Evolutionary conservation across 1,140 invertebrate genomes (phyloP), one percentile per base, ranked within the genome.

Genomic region (Leptestheria dahalacensis): DNA sequence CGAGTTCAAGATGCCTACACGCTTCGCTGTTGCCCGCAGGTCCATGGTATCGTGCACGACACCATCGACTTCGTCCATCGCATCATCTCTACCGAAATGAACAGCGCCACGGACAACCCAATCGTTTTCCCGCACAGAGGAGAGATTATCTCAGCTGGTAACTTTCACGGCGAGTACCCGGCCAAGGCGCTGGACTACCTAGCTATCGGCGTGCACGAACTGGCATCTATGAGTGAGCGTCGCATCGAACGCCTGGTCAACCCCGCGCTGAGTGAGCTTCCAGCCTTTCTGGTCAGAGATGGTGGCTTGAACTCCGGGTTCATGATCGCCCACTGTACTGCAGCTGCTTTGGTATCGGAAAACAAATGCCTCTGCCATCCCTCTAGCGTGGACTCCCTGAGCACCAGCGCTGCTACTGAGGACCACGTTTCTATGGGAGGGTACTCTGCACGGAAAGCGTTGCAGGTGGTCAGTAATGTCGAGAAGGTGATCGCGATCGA

Each of bases 401-500:
- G 81, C 54, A 86, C 84, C 0, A 83, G 81, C 67, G 84, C 82
- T 15, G 82, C 81, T 25, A 82, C 82, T n/a, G 84, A 86, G 71
- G 84, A 86, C 70, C 84, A 86, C 68, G 84, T 86, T 28, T 81
- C 79, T 0, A 86, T 86, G 84, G 84, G 84, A 26, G 83, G 82
- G 4, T 86, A 82, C 68, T 70, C 83, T 0, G 84, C 84, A 0
- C 69, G 84, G 54, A 86, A 86, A 70, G 77, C 78, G 26, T 69
- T 73, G 52, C 67, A 72, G 67, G 76, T 83, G n/a, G 75, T 84
- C 9, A 79, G 82, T 66, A 81, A 84, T 68, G 81, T 83, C 1
- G 82, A 84, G 67, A 71, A 67, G 48, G 83, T 86, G 1, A 75
- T 86, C 53, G 82, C 82, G 2, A 85, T 86, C 64, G 84, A 86